Percentiles rank a stretch among this genome's conserved stretches.
Conservation (phyloP, 23 tunicate genomes). For the Halocynthia aurantium region DNA sequence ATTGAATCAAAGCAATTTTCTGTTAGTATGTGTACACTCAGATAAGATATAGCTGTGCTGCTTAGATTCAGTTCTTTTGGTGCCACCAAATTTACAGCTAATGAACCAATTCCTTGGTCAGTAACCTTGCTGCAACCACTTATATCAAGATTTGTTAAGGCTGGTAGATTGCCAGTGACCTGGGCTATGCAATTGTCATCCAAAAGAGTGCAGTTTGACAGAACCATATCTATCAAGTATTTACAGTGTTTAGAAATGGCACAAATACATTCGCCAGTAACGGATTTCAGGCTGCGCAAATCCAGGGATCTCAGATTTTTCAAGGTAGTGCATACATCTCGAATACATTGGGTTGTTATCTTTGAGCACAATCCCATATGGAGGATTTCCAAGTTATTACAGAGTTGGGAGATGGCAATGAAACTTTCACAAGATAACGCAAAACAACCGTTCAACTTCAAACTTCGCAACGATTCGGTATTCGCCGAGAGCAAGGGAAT, state of each 20-base stretch:
- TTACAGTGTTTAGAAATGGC: slow-evolving; percentile 40
- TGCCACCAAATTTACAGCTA: slow-evolving; percentile 6
- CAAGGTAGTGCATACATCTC: slow-evolving; percentile 11
- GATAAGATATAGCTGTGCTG: slow-evolving; percentile 42
- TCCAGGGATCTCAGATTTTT: slow-evolving; percentile 30
- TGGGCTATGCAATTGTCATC: slow-evolving; percentile 40
- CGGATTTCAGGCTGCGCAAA: slow-evolving; percentile 46
- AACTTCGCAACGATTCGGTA: slow-evolving; percentile 13
- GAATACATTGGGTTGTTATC: slow-evolving; percentile 31
- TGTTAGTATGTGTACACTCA: slow-evolving; percentile 22
- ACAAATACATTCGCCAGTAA: slow-evolving; percentile 38
- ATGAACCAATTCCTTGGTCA: slow-evolving; percentile 36
- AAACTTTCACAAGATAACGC: slow-evolving; percentile 29
- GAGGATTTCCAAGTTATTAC: slow-evolving; percentile 3
- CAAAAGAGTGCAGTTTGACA: slow-evolving; percentile 41
- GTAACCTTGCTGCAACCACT: slow-evolving; percentile 51
- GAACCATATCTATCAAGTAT: slow-evolving; percentile 20
- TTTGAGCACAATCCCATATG: slow-evolving; percentile 64
- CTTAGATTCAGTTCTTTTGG: slow-evolving; percentile 39
- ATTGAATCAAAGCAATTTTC: slow-evolving; percentile 12
- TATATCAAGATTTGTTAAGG: slow-evolving; percentile 27
- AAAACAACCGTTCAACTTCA: slow-evolving; percentile 69
- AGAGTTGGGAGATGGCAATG: slow-evolving; percentile 8
- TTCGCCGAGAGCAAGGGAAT: slow-evolving; percentile 13
- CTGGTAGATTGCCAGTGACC: slow-evolving; percentile 22